Conservation (phyloP, 2,888 invertebrate genomes). For the Parascotia fuliginaria region DNA sequence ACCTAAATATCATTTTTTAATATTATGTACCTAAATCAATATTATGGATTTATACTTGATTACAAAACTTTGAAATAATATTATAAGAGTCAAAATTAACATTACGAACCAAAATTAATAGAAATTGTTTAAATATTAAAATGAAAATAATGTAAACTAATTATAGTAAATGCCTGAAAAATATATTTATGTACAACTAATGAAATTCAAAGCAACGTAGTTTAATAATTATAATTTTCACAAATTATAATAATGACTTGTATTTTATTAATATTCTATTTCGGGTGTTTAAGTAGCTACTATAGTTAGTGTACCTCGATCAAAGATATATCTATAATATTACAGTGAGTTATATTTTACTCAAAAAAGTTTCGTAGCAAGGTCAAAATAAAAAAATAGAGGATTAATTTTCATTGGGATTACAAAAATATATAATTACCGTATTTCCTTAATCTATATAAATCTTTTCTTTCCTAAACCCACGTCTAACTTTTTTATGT, state of each 20-base stretch:
- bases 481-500: background rate
- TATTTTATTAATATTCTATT: constrained; percentile 6
- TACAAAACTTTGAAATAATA: too few relatives aligned
- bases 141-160: background rate
- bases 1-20: too few relatives aligned
- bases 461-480: constrained; percentile 4
- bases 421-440: constrained; percentile 32
- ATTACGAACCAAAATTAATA: too few relatives aligned
- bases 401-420: constrained; percentile 19
- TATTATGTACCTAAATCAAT: too few relatives aligned
- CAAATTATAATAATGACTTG: constrained; percentile 6
- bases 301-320: background rate
- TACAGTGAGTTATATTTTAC: background rate
- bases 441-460: constrained; percentile 3
- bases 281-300: background rate
- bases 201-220: constrained; percentile 53
- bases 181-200: constrained; percentile 50
- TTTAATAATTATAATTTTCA: constrained; percentile 18
- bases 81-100: too few relatives aligned
- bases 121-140: background rate
- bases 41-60: too few relatives aligned
- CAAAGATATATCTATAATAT: background rate
- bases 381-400: constrained; percentile 18
- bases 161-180: constrained; percentile 10
- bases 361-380: constrained; percentile 4